Evolutionary conservation across 2,888 invertebrate genomes (phyloP).

Genomic region (Idaea aversata): DNA sequence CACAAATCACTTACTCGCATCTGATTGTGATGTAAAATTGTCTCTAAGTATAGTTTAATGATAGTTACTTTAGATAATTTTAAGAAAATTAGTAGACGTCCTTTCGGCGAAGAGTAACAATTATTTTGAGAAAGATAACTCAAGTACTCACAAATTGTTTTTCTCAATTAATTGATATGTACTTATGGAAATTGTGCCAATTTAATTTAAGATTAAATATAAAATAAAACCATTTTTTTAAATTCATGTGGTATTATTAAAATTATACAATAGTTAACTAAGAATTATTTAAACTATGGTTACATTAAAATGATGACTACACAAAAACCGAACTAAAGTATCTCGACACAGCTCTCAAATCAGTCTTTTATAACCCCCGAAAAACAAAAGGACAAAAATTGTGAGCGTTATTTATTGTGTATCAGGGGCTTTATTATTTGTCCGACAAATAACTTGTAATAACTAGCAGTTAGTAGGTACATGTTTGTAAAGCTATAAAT

Average conservation of each 20-base stretch:
- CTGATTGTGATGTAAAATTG: background rate
- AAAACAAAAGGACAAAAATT: slow-evolving; percentile 9
- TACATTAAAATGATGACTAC: slow-evolving; percentile 9
- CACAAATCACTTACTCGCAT: background rate
- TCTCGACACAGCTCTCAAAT: slow-evolving; percentile 26
- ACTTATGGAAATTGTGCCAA: slow-evolving; percentile 51
- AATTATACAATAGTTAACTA: slow-evolving; percentile 8
- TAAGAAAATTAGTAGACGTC: background rate
- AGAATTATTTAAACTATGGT: slow-evolving; percentile 3
- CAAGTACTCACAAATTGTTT: slow-evolving; percentile 50
- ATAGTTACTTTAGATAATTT: background rate
- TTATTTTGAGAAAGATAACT: slow-evolving; percentile 76
- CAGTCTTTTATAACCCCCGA: slow-evolving; percentile 32
- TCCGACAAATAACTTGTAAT: too few species aligned
- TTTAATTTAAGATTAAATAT: slow-evolving; percentile 35
- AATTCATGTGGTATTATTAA: slow-evolving; percentile 16
- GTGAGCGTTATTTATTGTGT: too few species aligned
- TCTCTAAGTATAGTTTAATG: background rate
- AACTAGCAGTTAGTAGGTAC: slow-evolving; percentile 16
- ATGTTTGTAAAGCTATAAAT: slow-evolving; percentile 25
- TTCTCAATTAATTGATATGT: slow-evolving; percentile 68
- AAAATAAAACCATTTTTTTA: slow-evolving; percentile 36
- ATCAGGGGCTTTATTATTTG: too few species aligned
- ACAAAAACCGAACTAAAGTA: slow-evolving; percentile 6
- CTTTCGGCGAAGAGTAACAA: slow-evolving; percentile 39